Evolutionary conservation across 1,140 invertebrate genomes (phyloP).

Genomic region (Coenobita brevimanus): DNA sequence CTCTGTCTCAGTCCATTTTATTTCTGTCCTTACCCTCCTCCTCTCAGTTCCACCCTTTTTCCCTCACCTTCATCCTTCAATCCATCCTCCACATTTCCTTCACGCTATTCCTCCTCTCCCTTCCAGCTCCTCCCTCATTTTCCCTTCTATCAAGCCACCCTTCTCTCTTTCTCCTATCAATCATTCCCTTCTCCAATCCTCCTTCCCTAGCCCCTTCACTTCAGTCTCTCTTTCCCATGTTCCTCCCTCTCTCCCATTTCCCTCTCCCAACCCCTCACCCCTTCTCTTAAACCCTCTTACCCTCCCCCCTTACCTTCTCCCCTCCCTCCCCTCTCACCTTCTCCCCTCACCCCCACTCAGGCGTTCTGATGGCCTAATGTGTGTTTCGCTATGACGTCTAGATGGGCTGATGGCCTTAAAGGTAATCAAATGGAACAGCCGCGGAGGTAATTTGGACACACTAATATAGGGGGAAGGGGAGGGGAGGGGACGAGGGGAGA

Average conservation of each 20-base stretch:
- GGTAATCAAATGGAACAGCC: too few species aligned
- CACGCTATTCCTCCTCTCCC: not conserved
- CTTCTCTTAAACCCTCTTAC: not conserved
- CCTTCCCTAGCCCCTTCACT: too few species aligned
- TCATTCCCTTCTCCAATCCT: not conserved
- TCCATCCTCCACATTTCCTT: not conserved
- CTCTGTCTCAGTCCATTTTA: not conserved
- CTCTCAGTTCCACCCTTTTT: too few species aligned
- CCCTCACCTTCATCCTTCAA: not conserved
- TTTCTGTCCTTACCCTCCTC: too few species aligned
- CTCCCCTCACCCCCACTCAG: not conserved
- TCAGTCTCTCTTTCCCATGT: too few species aligned
- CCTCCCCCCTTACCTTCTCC: too few species aligned
- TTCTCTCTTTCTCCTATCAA: not conserved
- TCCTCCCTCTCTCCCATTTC: too few species aligned
- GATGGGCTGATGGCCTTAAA: too few species aligned
- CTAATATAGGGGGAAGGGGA: not conserved
- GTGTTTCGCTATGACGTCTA: too few species aligned
- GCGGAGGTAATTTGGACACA: not conserved
- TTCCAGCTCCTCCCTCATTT: not conserved
- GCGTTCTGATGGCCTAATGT: too few species aligned
- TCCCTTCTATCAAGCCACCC: not conserved
- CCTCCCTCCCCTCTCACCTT: not conserved
- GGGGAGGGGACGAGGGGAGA: not conserved
- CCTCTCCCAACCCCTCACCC: not conserved